Conservation (phyloP, 37 sponge, comb jelly and placozoan species). For the Haliclona indistincta region DNA sequence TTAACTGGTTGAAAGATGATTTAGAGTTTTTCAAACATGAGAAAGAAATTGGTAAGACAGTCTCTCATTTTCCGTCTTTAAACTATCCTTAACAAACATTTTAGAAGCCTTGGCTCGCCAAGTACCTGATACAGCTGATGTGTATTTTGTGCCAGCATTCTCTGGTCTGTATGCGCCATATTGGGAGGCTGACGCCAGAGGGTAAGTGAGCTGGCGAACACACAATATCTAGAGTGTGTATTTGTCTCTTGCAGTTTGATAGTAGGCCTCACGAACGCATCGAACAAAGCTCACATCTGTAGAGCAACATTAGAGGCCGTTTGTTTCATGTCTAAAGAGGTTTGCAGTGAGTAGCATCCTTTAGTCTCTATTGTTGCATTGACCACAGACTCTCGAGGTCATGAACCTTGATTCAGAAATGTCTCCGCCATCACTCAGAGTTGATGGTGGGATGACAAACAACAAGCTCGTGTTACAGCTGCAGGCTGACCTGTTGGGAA, state of each 20-base stretch:
- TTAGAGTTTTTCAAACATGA: conserved; percentile 65
- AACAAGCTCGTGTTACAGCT: conserved; percentile 77
- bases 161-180: conserved; percentile 96
- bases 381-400: conserved; percentile 76
- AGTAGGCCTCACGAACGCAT: conserved; percentile 87
- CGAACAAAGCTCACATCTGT: conserved; percentile 81
- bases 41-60: conserved; percentile 66
- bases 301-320: conserved; percentile 93
- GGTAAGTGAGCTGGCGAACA: conserved; percentile 32
- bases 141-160: conserved; percentile 99
- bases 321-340: conserved; percentile 92
- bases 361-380: background rate
- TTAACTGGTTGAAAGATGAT: conserved; percentile 89
- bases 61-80: background rate
- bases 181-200: conserved; percentile 96
- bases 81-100: background rate
- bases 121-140: conserved; percentile 78
- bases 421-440: conserved; percentile 58
- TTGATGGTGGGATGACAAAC: conserved; percentile 94
- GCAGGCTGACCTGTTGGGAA: conserved; percentile 89
- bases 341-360: background rate
- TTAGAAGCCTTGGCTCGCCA: conserved; percentile 67
- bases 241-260: conserved; percentile 52
- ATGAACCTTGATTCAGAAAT: conserved; percentile 90
- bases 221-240: background rate